Base-by-base conservation (phyloP, 2,797 vertebrate species). In the Tachyglossus aculeatus region DNA sequence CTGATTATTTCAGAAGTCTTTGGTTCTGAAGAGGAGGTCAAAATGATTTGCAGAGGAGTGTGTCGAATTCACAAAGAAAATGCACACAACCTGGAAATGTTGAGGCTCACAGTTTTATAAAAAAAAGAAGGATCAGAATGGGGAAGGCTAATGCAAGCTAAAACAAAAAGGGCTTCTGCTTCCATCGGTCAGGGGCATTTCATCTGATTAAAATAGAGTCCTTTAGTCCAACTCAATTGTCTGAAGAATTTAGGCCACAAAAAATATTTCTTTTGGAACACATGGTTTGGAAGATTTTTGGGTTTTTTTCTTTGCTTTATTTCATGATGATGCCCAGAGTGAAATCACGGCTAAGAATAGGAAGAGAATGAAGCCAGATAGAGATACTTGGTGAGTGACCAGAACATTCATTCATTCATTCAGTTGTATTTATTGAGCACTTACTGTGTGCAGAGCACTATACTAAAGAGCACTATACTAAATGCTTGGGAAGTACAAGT, bases 381-480 rank as follows among this genome's bases (percentile, higher is more conserved):
- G 81, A 85, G 62, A 56, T 82, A 79, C 77, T 87, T 71, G 52
- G 73, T 92, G 90, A 92, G 81, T 91, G 90, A 87, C 84, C 86
- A 86, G 74, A n/a, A 55, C 73, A 89, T n/a, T n/a, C n/a, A n/a
- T n/a, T n/a, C n/a, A n/a, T n/a, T n/a, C n/a, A n/a, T n/a, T n/a
- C n/a, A n/a, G n/a, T n/a, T n/a, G n/a, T n/a, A n/a, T n/a, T n/a
- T n/a, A n/a, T n/a, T n/a, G n/a, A n/a, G n/a, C n/a, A n/a, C n/a
- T n/a, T n/a, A n/a, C n/a, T n/a, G n/a, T n/a, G n/a, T n/a, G n/a
- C n/a, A n/a, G n/a, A n/a, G n/a, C n/a, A n/a, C n/a, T n/a, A n/a
- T n/a, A n/a, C n/a, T n/a, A n/a, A n/a, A n/a, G n/a, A n/a, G n/a
- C n/a, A n/a, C n/a, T n/a, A n/a, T n/a, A n/a, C n/a, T n/a, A n/a